Evolutionary conservation across 2,113 vertebrate species (phyloP).

Genomic region (Microcebus murinus): DNA sequence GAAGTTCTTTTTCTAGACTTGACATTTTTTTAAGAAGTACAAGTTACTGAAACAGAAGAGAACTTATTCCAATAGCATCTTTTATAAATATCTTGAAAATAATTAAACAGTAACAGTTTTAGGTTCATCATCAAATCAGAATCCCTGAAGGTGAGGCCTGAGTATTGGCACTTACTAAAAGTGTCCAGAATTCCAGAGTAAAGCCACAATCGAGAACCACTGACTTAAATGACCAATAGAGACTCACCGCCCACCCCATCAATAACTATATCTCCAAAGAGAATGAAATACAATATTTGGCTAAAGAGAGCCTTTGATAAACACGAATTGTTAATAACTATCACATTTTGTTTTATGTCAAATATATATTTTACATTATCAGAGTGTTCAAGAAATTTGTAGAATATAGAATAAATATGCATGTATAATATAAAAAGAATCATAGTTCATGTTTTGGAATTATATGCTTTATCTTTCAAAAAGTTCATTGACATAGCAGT

Average conservation of each 20-base stretch:
- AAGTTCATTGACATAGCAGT: not conserved
- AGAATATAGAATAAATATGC: not conserved
- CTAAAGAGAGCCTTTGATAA: conserved; percentile 14
- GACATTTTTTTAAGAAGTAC: conserved; percentile 19
- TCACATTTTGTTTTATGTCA: not conserved
- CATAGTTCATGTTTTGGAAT: not conserved
- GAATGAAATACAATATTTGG: not conserved
- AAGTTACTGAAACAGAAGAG: conserved; percentile 30
- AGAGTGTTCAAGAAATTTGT: not conserved
- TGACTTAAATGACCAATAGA: not conserved
- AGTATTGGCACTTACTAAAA: not conserved
- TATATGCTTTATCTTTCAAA: not conserved
- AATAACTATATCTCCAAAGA: not conserved
- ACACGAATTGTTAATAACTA: not conserved
- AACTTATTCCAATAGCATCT: not conserved
- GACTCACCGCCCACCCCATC: not conserved
- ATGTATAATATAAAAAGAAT: not conserved
- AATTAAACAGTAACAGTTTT: conserved; percentile 4
- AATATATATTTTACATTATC: not conserved
- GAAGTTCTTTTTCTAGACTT: not conserved
- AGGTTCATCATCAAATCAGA: conserved; percentile 34
- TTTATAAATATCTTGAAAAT: conserved; percentile 10
- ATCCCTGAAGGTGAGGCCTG: not conserved
- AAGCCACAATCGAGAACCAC: not conserved
- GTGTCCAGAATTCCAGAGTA: not conserved